A percentile compares a stretch with the other conserved stretches of the same genome.
These are phyloP conservation scores for Halcyon leucocephala DNA, from an alignment of 2,797 vertebrate species.

Conservation along the genomic window DNA sequence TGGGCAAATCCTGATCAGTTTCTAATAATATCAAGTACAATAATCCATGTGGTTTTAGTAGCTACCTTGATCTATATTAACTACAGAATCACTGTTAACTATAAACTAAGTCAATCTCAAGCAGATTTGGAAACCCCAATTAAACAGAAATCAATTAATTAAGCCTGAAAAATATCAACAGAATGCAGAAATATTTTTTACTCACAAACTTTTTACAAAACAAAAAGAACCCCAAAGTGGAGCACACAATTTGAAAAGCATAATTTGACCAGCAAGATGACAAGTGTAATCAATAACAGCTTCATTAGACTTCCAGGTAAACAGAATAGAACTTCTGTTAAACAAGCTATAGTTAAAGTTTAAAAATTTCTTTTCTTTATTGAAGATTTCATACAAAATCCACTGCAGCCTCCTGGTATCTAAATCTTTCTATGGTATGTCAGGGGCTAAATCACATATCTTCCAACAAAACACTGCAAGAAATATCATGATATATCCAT, in stretches of 20 bases:
- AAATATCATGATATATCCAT: background rate
- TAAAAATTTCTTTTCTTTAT: background rate
- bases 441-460: background rate
- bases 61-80: background rate
- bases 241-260: background rate
- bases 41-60: background rate
- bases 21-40: background rate
- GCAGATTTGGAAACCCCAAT: background rate
- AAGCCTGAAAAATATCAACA: background rate
- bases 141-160: background rate
- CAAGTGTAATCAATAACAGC: background rate
- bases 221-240: background rate
- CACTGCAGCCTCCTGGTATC: background rate
- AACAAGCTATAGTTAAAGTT: background rate
- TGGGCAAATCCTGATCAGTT: background rate
- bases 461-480: background rate
- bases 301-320: background rate
- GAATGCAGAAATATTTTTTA: background rate
- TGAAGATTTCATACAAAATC: background rate
- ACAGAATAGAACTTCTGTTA: background rate
- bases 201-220: background rate
- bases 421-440: background rate
- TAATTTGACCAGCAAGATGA: background rate
- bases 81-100: background rate
- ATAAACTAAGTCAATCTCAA: background rate